phyloP scores from a whole-genome alignment of 92 coral and sea anemone species.

The Blastomussa wellsi region DNA sequence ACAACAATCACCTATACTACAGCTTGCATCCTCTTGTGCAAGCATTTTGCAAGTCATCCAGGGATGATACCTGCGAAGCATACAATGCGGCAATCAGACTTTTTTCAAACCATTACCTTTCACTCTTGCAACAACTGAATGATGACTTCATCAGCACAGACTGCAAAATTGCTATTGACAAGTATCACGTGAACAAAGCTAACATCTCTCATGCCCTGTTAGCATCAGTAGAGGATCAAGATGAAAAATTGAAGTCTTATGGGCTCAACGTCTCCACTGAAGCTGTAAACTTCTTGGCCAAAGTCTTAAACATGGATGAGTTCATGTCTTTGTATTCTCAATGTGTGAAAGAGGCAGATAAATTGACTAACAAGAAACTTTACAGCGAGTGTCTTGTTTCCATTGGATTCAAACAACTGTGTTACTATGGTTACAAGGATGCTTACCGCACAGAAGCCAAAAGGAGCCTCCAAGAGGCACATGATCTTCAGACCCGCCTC shows the following conservation, averaged over 20 bases:
- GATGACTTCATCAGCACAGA: conserved; percentile 59
- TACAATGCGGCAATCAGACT: conserved; percentile 58
- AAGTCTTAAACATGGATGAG: conserved; percentile 68
- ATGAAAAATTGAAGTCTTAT: conserved; percentile 8
- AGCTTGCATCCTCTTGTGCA: conserved; percentile 77
- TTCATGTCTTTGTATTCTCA: conserved; percentile 48
- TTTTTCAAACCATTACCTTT: conserved; percentile 54
- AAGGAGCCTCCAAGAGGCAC: conserved; percentile 52
- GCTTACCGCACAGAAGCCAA: conserved; percentile 19
- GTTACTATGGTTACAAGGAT: conserved; percentile 65
- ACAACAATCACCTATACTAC: conserved; percentile 33
- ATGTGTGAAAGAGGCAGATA: conserved; percentile 33
- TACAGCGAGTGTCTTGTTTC: conserved; percentile 73
- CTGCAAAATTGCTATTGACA: conserved; percentile 59
- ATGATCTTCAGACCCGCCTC: conserved; percentile 30
- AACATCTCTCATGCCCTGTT: conserved; percentile 72
- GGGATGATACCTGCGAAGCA: conserved; percentile 22
- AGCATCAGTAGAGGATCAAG: conserved; percentile 37
- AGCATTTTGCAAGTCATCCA: conserved; percentile 55
- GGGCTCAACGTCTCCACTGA: conserved; percentile 72
- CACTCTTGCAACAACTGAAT: conserved; percentile 45
- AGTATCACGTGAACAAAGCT: conserved; percentile 44
- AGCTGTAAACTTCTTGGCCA: conserved; percentile 74
- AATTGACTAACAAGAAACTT: conserved; percentile 31
- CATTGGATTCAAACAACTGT: conserved; percentile 74